Conservation (phyloP, 1,140 invertebrate genomes). For the Drosophila mojavensis region DNA sequence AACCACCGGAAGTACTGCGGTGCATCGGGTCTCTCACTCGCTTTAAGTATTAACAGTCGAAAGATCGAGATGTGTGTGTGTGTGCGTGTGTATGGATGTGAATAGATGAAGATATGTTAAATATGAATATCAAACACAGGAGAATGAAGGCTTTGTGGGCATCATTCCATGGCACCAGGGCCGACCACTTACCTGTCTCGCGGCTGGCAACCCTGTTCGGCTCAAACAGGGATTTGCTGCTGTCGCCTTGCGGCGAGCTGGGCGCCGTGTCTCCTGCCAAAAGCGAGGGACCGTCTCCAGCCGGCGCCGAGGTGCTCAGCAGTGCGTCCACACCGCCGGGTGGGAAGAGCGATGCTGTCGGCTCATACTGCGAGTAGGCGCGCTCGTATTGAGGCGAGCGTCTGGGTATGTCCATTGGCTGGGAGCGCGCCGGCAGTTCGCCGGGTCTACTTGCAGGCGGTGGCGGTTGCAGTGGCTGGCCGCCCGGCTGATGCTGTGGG, state of each 20-base stretch:
- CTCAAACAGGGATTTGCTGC: slow-evolving; percentile 76
- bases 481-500: slow-evolving; percentile 71
- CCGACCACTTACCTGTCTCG: slow-evolving; percentile 71
- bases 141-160: slow-evolving; percentile 14
- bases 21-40: slow-evolving; percentile 72
- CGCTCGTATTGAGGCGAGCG: slow-evolving; percentile 58
- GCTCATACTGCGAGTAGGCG: slow-evolving; percentile 71
- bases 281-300: slow-evolving; percentile 45
- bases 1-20: slow-evolving; percentile 80
- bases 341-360: slow-evolving; percentile 56
- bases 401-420: slow-evolving; percentile 84
- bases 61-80: slow-evolving; percentile 3
- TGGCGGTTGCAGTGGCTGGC: slow-evolving; percentile 18
- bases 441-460: slow-evolving; percentile 7
- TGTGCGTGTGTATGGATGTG: slow-evolving; percentile 7
- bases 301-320: slow-evolving; percentile 75
- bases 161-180: background rate
- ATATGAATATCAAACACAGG: slow-evolving; percentile 48
- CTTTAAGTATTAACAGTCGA: slow-evolving; percentile 38
- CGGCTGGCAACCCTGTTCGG: slow-evolving; percentile 59
- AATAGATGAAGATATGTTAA: slow-evolving; percentile 70
- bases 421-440: slow-evolving; percentile 77
- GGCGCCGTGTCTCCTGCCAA: slow-evolving; percentile 64
- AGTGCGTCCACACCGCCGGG: slow-evolving; percentile 71
- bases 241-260: slow-evolving; percentile 69